A percentile compares a stretch with the other conserved stretches of the same genome.
Conservation (phyloP, 1,140 invertebrate genomes). For the Calosoma granatense region DNA sequence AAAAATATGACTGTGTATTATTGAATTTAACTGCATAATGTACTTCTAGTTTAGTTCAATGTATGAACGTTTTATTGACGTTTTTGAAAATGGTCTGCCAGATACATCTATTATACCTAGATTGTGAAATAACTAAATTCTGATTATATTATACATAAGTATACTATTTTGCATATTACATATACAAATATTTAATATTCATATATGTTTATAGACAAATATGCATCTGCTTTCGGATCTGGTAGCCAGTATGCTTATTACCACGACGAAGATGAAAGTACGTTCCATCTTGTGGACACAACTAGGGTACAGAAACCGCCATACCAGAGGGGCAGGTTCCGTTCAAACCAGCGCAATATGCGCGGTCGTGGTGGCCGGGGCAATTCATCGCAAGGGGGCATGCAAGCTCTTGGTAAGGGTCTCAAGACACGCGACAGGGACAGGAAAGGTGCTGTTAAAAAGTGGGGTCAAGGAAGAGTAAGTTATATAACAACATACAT, state of each 20-base stretch:
- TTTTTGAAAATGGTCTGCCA: no score
- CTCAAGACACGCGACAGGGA: slow-evolving; percentile 46
- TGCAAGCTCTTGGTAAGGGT: slow-evolving; percentile 50
- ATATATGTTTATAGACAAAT: slow-evolving; percentile 92
- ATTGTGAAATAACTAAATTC: no score
- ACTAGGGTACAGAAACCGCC: slow-evolving; percentile 82
- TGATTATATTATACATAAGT: no score
- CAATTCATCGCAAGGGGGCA: slow-evolving; percentile 46
- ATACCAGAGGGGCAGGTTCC: slow-evolving; percentile 79
- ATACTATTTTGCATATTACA: no score
- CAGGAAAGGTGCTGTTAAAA: slow-evolving; percentile 59
- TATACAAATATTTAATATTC: no score
- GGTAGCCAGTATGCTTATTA: slow-evolving; percentile 94
- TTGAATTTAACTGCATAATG: no score
- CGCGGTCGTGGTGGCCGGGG: slow-evolving; percentile 65
- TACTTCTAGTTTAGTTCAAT: no score
- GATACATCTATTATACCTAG: no score
- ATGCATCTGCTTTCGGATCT: slow-evolving; percentile 89
- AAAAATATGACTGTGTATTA: no score
- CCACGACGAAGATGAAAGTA: slow-evolving; percentile 96
- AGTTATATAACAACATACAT: slow-evolving; percentile 24
- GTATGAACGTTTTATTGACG: no score
- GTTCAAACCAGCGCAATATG: slow-evolving; percentile 70
- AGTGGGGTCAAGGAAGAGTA: slow-evolving; percentile 79
- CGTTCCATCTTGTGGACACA: slow-evolving; percentile 96